Percentiles rank a stretch among this genome's conserved stretches.
phyloP scores from a whole-genome alignment of 2,797 vertebrate species.

The Podargus strigoides region DNA sequence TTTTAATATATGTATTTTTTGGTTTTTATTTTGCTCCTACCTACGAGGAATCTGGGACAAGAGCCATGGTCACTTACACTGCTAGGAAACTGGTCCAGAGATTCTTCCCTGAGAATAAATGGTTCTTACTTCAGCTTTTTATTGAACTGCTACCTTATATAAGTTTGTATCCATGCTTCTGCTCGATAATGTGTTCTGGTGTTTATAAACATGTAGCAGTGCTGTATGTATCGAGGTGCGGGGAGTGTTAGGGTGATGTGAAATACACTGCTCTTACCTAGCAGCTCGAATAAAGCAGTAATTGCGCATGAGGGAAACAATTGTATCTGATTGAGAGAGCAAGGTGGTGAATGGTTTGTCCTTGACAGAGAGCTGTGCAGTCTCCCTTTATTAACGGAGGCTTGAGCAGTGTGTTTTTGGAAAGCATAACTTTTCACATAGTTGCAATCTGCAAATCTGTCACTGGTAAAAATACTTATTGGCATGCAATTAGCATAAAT shows the following conservation, averaged over 20 bases:
- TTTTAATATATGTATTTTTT: rapidly evolving
- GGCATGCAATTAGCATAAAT: neutral
- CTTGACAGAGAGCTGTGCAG: neutral
- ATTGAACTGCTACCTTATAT: neutral
- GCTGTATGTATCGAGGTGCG: neutral
- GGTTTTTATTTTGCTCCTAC: neutral
- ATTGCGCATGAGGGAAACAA: constrained; percentile 36
- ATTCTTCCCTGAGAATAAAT: neutral
- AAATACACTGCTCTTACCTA: neutral
- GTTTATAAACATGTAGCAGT: neutral
- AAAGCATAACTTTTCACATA: neutral
- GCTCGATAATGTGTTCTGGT: neutral
- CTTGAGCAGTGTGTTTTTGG: neutral
- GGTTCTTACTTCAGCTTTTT: neutral
- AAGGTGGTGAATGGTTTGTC: neutral
- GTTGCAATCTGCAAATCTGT: neutral
- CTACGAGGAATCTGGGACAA: neutral
- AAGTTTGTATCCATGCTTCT: constrained; percentile 27
- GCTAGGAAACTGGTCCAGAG: neutral
- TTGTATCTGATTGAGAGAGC: neutral
- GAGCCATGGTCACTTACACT: rapidly evolving
- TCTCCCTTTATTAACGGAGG: neutral
- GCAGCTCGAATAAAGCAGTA: constrained; percentile 19
- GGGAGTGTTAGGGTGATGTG: neutral
- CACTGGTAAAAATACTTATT: neutral